Evolutionary conservation across 2,113 vertebrate genomes (phyloP), one percentile per base, ranked within the genome.

Genomic region (Aix galericulata): DNA sequence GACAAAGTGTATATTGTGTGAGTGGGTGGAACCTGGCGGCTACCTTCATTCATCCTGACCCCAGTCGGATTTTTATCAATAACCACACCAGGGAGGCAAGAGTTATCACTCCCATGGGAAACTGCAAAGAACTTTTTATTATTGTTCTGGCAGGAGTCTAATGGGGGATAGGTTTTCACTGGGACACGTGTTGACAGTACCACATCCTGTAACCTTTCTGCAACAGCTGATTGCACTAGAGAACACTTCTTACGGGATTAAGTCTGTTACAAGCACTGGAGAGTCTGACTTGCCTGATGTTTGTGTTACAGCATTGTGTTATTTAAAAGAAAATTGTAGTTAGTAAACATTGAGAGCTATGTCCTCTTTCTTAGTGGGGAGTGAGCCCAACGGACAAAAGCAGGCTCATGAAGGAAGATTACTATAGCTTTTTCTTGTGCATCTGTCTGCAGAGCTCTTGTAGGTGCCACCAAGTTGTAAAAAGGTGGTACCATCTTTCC

Each of bases 1-100:
- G 50, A 84, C 36, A 89, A 96, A 93, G 83, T 91, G 15, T 73
- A 11, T 89, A 59, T 84, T 92, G 77, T 84, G 82, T 79, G 42
- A 59, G 31, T 46, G 79, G 44, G 60, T 62, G 76, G 80, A 86
- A 91, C 83, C 86, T 66, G 82, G 60, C 2, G 8, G 86, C 56
- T 86, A 40, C 27, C 53, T 69, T 6, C 76, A 86, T 94, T 96
- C 60, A 89, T 95, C 66, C 50, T 0, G 2, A 10, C 13, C 56
- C 11, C 27, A 66, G 59, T 15, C 46, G 16, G 82, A 68, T 44
- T 68, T 74, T 93, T 92, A 95, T 90, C 69, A 86, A 63, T 93
- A 92, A 76, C 7, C 25, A 53, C 86, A 91, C 73, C 66, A 73
- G 48, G 53, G 40, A 91, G 48, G 53, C 0, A 0, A 91, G 69